Percentiles rank a stretch among this genome's conserved stretches.
Conservation (phyloP, 2,113 vertebrate genomes). For the Oncorhynchus clarkii region DNA sequence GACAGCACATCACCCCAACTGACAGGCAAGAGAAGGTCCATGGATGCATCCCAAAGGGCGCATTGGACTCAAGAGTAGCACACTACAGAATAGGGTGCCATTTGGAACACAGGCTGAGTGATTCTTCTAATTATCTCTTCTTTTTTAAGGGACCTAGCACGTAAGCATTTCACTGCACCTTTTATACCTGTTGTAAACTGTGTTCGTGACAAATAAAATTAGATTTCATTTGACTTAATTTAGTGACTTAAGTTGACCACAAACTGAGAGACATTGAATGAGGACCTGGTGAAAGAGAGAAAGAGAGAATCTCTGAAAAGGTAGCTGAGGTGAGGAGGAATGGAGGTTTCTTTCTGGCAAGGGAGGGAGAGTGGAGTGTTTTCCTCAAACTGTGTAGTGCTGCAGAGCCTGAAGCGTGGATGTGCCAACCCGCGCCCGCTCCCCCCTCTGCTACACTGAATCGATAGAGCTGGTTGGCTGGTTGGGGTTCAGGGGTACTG, state of each 20-base stretch:
- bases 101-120: too few species aligned
- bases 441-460: conserved; percentile 42
- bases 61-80: neutral
- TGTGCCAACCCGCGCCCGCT: conserved; percentile 2
- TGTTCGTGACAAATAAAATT: too few species aligned
- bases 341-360: neutral
- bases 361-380: neutral
- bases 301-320: neutral
- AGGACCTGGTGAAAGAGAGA: neutral
- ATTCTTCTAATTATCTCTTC: too few species aligned
- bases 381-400: conserved; percentile 42
- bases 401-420: conserved; percentile 45
- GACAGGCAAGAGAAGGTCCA: neutral
- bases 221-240: too few species aligned
- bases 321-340: neutral
- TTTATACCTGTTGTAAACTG: too few species aligned
- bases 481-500: conserved; percentile 15
- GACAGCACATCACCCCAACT: too few species aligned
- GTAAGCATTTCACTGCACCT: too few species aligned
- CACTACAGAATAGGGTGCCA: too few species aligned
- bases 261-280: neutral
- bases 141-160: too few species aligned
- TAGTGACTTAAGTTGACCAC: neutral
- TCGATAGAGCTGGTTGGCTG: conserved; percentile 46
- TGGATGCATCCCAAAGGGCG: neutral